Conservation (phyloP, 2,888 invertebrate genomes). For the Muscina levida region DNA sequence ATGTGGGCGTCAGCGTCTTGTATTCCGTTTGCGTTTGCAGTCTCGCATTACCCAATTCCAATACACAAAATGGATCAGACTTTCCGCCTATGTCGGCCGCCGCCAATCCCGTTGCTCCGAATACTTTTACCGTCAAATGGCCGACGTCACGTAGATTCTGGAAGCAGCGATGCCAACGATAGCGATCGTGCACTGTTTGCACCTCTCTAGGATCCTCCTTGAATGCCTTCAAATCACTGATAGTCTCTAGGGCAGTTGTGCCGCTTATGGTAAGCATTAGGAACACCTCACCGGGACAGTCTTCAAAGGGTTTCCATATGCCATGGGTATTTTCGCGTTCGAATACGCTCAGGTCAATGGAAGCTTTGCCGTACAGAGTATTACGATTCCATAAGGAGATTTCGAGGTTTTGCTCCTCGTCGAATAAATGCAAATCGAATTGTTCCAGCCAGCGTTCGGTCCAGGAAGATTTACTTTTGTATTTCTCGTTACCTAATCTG, state of each 20-base stretch:
- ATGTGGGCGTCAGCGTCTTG: conserved; percentile 96
- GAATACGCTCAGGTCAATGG: conserved; percentile 90
- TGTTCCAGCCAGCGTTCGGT: conserved; percentile 97
- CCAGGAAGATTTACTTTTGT: conserved; percentile 94
- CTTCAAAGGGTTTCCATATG: conserved; percentile 93
- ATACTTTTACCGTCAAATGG: conserved; percentile 96
- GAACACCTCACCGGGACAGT: conserved; percentile 91
- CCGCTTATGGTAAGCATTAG: conserved; percentile 96
- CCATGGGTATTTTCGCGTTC: conserved; percentile 95
- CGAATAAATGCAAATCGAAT: conserved; percentile 97
- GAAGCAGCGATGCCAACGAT: conserved; percentile 84
- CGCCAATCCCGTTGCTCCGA: conserved; percentile 90
- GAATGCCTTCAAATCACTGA: conserved; percentile 93
- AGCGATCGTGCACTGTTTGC: conserved; percentile 82
- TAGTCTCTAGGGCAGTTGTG: conserved; percentile 94
- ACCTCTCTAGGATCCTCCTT: conserved; percentile 89
- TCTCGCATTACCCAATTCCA: conserved; percentile 96
- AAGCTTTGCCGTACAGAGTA: conserved; percentile 83
- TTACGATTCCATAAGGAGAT: conserved; percentile 88
- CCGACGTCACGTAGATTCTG: conserved; percentile 93
- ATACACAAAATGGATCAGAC: conserved; percentile 98
- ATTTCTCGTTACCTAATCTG: conserved; percentile 97
- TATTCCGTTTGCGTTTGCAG: conserved; percentile 99
- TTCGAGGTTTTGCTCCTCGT: conserved; percentile 95
- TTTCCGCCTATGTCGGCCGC: conserved; percentile 98